Conservation (phyloP, 2,888 invertebrate genomes). For the Ennomos quercinarius region DNA sequence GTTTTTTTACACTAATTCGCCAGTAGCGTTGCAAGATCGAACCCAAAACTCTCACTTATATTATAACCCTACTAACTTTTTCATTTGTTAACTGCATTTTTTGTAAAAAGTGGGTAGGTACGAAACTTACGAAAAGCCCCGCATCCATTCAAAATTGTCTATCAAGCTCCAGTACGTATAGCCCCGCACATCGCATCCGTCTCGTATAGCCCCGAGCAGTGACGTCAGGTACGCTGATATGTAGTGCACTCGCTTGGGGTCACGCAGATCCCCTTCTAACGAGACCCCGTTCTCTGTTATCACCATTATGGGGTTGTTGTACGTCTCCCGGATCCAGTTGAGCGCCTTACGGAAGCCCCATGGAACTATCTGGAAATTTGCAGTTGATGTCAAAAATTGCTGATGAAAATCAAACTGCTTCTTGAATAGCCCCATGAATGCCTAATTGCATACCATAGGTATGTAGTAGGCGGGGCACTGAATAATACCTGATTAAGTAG, state of each 20-base stretch:
- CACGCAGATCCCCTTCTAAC: constrained; percentile 70
- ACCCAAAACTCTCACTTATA: no score
- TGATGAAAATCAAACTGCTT: no score
- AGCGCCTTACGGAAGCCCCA: constrained; percentile 87
- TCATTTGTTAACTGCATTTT: no score
- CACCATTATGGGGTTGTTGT: constrained; percentile 84
- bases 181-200: constrained; percentile 86
- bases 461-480: no score
- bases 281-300: constrained; percentile 88
- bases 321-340: constrained; percentile 86
- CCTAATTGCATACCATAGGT: no score
- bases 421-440: no score
- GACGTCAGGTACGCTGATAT: constrained; percentile 78
- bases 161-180: constrained; percentile 92
- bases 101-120: no score
- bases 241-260: constrained; percentile 80
- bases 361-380: constrained; percentile 83
- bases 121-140: constrained; percentile 87
- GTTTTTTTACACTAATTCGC: no score
- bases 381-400: background rate
- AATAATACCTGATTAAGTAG: no score
- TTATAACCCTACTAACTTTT: no score
- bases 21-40: no score
- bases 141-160: constrained; percentile 93
- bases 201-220: constrained; percentile 79